Base-by-base conservation (phyloP, 2,797 vertebrate genomes). In the Zenarchopterus dispar region DNA sequence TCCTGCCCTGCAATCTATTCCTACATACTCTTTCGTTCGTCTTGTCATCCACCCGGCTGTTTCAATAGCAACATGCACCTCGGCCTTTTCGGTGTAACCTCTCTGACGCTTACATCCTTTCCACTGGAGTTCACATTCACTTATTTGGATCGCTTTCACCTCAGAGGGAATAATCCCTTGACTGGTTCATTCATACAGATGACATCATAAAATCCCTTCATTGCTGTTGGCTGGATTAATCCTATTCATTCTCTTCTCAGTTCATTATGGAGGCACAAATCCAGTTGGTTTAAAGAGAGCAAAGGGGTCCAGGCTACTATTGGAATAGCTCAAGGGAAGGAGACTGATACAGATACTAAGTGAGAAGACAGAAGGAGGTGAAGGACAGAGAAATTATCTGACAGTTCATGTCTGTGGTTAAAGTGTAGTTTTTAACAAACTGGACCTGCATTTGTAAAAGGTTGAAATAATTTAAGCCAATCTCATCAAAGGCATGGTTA, bases 101-200 rank as follows among this genome's bases (percentile, higher is more conserved):
- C 53, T 56, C 72, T 47, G 50, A 71, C 75, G 71, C 79, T 48
- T 65, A 63, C 43, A 43, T 67, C 81, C 75, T 78, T 83, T 82
- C 70, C 82, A 83, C 82, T 43, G 51, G 62, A 51, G 39, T 88
- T 87, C 80, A 82, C 78, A 82, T 89, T 86, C 81, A 88, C 89
- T 91, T 88, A 85, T 92, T 92, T 90, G 84, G 91, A 91, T 92
- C 84, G 56, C 82, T 92, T 92, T 90, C 86, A 87, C 85, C 91
- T 91, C 39, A 28, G 67, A 84, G 65, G 68, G 77, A 88, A 90
- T 94, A 92, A 88, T 92, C 91, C 82, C 84, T 92, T 92, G 93
- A 95, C 93, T 89, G 90, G 77, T 92, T 92, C 89, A 92, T 93
- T 93, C 91, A 93, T 86, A 93, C 83, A 85, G 88, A 90, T 93